These are phyloP conservation scores for Crocodylus rhombifer DNA, from an alignment of 2,797 vertebrate species.

Conservation along the genomic window DNA sequence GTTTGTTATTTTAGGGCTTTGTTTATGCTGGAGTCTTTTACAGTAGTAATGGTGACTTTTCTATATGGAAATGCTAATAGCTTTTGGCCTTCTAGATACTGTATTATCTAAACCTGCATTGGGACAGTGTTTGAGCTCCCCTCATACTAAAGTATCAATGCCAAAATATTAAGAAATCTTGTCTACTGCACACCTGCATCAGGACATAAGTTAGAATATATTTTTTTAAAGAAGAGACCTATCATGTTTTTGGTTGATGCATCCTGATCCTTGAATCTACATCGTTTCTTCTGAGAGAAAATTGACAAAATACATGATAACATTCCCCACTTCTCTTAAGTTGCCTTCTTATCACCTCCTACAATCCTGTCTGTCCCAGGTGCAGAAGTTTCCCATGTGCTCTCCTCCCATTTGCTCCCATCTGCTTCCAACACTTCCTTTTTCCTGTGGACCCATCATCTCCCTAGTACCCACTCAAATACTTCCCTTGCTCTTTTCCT, in stretches of 20 bases:
- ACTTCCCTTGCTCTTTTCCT: no score
- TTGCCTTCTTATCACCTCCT: not conserved
- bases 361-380: not conserved
- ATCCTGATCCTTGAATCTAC: not conserved
- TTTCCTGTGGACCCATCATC: no score
- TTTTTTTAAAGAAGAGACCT: not conserved
- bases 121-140: not conserved
- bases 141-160: not conserved
- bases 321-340: not conserved
- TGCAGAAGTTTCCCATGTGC: not conserved
- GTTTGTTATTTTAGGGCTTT: not conserved
- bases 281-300: not conserved
- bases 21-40: not conserved
- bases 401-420: not conserved
- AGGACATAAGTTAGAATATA: not conserved
- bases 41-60: not conserved
- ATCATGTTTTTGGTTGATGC: not conserved
- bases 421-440: no score
- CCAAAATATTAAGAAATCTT: not conserved
- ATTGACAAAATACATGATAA: not conserved
- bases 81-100: not conserved
- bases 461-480: no score
- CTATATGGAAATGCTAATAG: no score
- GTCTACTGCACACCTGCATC: not conserved
- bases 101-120: not conserved